Percentiles rank a stretch among this genome's conserved stretches.
Conservation (phyloP, 2,797 vertebrate species). For the Acanthurus leucopareius region DNA sequence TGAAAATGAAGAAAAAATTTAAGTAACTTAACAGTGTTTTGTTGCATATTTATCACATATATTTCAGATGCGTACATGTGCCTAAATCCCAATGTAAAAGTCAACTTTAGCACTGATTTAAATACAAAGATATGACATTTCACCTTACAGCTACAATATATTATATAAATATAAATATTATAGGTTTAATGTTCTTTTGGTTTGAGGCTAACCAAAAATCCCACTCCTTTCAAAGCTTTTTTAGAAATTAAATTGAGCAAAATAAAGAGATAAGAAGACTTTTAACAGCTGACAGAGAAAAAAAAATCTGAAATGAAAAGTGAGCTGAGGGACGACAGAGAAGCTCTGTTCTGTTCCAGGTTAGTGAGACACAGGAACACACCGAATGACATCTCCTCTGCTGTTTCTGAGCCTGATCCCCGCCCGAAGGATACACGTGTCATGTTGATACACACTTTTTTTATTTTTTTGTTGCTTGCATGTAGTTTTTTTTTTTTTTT, state of each 20-base stretch:
- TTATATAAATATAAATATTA: too few relatives aligned
- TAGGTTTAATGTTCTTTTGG: too few relatives aligned
- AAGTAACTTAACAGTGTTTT: too few relatives aligned
- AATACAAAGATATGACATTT: too few relatives aligned
- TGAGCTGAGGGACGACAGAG: conserved; percentile 15
- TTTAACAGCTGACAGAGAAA: conserved; percentile 27
- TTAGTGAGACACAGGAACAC: conserved; percentile 32
- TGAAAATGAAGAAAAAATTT: too few relatives aligned
- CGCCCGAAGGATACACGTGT: conserved; percentile 39
- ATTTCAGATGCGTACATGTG: too few relatives aligned
- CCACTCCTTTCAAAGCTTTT: background rate
- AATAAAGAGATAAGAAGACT: conserved; percentile 14
- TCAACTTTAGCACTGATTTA: too few relatives aligned
- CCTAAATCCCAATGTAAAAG: too few relatives aligned
- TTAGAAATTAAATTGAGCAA: conserved; percentile 16
- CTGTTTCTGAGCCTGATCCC: conserved; percentile 32
- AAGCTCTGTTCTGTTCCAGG: conserved; percentile 5
- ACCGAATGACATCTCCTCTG: conserved; percentile 26
- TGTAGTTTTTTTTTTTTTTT: conserved; percentile 23
- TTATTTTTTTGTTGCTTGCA: conserved; percentile 23
- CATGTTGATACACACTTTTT: conserved; percentile 41
- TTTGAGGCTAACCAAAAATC: background rate
- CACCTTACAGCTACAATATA: too few relatives aligned
- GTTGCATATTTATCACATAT: too few relatives aligned
- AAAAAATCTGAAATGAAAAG: conserved; percentile 21